Evolutionary conservation across 1,140 invertebrate species (phyloP).

Genomic region (Drosophila mayri): DNA sequence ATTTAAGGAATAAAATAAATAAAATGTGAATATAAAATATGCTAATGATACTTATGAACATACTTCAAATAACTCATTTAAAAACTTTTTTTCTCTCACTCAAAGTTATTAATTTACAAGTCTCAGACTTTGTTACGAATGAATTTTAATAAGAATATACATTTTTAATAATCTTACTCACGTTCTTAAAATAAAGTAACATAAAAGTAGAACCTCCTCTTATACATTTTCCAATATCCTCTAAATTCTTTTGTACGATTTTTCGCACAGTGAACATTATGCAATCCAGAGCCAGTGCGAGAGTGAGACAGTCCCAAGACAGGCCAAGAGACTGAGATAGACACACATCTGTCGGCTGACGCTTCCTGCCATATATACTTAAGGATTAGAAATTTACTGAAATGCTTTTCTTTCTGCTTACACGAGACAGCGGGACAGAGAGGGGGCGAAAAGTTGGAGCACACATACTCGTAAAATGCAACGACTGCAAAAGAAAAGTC

Average conservation of each 20-base stretch:
- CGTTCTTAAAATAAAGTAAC: neutral
- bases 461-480: slow-evolving; percentile 82
- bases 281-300: slow-evolving; percentile 20
- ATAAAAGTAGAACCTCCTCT: no score
- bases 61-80: neutral
- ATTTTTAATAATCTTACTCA: neutral
- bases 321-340: slow-evolving; percentile 38
- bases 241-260: neutral
- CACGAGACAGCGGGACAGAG: slow-evolving; percentile 2
- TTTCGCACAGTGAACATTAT: slow-evolving; percentile 38
- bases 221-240: neutral
- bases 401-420: slow-evolving; percentile 71
- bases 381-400: slow-evolving; percentile 84
- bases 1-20: no score
- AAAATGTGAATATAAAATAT: neutral
- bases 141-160: neutral
- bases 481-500: slow-evolving; percentile 80
- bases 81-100: neutral
- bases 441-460: slow-evolving; percentile 61
- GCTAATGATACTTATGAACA: neutral
- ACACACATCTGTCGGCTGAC: slow-evolving; percentile 65
- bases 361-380: slow-evolving; percentile 82
- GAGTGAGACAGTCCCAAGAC: slow-evolving; percentile 26
- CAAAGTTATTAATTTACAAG: neutral
- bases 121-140: neutral